A percentile compares a stretch with the other conserved stretches of the same genome.
Conservation (phyloP, 1,140 invertebrate species). For the Lerema accius region DNA sequence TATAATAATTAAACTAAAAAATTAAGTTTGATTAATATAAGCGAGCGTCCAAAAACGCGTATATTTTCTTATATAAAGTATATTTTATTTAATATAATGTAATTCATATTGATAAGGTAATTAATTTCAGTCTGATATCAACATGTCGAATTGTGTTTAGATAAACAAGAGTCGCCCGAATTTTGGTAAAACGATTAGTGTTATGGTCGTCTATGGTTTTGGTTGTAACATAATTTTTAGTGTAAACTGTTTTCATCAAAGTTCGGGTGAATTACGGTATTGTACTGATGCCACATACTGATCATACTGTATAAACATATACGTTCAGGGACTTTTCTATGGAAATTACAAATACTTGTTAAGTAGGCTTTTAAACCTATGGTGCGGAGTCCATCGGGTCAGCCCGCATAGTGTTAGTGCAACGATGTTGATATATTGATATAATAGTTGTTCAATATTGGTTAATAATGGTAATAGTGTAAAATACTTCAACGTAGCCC, state of each 20-base stretch:
- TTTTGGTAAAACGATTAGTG: slow-evolving; percentile 11
- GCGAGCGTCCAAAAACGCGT: slow-evolving; percentile 27
- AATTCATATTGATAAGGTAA: slow-evolving; percentile 19
- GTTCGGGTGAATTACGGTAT: slow-evolving; percentile 26
- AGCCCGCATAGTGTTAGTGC: neutral
- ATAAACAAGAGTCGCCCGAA: slow-evolving; percentile 6
- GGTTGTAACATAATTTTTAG: slow-evolving; percentile 25
- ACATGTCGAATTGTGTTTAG: slow-evolving; percentile 17
- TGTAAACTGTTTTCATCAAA: slow-evolving; percentile 13
- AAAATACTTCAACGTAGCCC: too few species aligned
- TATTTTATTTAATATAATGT: slow-evolving; percentile 29
- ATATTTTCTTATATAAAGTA: slow-evolving; percentile 31
- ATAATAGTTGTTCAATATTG: too few species aligned
- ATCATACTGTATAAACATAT: neutral
- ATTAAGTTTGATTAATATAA: slow-evolving; percentile 28
- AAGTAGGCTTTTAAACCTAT: slow-evolving; percentile 1
- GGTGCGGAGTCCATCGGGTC: neutral
- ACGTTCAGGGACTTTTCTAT: slow-evolving; percentile 17
- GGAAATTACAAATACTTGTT: slow-evolving; percentile 6
- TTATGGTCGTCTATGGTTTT: slow-evolving; percentile 3
- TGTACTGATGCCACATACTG: too few species aligned
- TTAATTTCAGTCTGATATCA: slow-evolving; percentile 10
- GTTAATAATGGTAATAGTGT: too few species aligned
- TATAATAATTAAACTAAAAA: slow-evolving; percentile 26
- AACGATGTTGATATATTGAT: too few species aligned